phyloP scores from a whole-genome alignment of 1,140 invertebrate species.

The Bombyx mori region ASM3026992v2 NC_085117.1:12220001-12220500 shows the following conservation, averaged over 20 bases:
- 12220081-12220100: conserved; percentile 71
- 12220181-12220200: conserved; percentile 79
- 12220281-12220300: conserved; percentile 80
- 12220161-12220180: conserved; percentile 72
- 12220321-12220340: conserved; percentile 77
- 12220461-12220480: too few relatives aligned
- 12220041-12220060: conserved; percentile 35
- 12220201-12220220: conserved; percentile 73
- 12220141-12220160: too few relatives aligned
- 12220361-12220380: conserved; percentile 59
- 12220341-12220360: conserved; percentile 74
- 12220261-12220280: conserved; percentile 80
- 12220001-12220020: background rate
- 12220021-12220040: conserved; percentile 1
- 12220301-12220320: conserved; percentile 75
- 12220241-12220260: conserved; percentile 90
- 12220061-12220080: conserved; percentile 50
- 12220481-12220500: too few relatives aligned
- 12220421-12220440: too few relatives aligned
- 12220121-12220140: too few relatives aligned
- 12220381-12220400: background rate
- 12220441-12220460: too few relatives aligned
- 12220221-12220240: conserved; percentile 76
- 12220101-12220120: conserved; percentile 7
- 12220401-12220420: too few relatives aligned